These are phyloP conservation scores for Melanotaenia pygmaea DNA, from an alignment of 2,797 vertebrate genomes.

Conservation along the genomic window DNA sequence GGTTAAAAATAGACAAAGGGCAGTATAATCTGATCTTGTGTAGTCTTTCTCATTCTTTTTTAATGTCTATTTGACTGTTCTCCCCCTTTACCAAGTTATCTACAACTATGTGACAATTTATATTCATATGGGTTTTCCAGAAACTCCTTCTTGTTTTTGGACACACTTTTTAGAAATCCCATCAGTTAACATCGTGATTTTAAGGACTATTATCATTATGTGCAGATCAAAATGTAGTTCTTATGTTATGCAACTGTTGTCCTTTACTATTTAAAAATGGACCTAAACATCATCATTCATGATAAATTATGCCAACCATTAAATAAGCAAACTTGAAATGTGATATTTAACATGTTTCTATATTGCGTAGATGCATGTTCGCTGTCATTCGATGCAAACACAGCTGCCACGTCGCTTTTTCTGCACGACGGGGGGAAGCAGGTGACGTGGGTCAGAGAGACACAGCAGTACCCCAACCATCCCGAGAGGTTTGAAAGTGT, in stretches of 20 bases:
- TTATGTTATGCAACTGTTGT: not conserved
- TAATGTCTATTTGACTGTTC: not conserved
- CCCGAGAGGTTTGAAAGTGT: conserved; percentile 52
- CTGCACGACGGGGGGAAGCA: conserved; percentile 28
- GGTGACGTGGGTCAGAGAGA: conserved; percentile 38
- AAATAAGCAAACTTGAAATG: not conserved
- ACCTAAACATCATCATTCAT: not conserved
- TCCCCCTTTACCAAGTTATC: too few relatives aligned
- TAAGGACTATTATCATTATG: too few relatives aligned
- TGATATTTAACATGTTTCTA: not conserved
- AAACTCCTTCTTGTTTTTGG: too few relatives aligned
- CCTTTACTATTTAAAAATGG: not conserved
- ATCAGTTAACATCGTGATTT: too few relatives aligned
- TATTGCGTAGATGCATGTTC: conserved; percentile 29
- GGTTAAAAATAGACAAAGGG: not conserved
- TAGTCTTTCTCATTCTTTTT: too few relatives aligned
- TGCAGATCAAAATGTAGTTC: not conserved
- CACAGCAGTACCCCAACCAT: conserved; percentile 42
- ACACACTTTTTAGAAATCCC: too few relatives aligned
- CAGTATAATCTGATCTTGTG: too few relatives aligned
- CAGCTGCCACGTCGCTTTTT: conserved; percentile 42
- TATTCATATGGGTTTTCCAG: not conserved
- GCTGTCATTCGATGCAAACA: conserved; percentile 34
- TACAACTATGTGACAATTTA: not conserved
- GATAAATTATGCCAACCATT: not conserved